phyloP scores from a whole-genome alignment of 2,113 vertebrate species.

The Phrynosoma blainvillii region DNA sequence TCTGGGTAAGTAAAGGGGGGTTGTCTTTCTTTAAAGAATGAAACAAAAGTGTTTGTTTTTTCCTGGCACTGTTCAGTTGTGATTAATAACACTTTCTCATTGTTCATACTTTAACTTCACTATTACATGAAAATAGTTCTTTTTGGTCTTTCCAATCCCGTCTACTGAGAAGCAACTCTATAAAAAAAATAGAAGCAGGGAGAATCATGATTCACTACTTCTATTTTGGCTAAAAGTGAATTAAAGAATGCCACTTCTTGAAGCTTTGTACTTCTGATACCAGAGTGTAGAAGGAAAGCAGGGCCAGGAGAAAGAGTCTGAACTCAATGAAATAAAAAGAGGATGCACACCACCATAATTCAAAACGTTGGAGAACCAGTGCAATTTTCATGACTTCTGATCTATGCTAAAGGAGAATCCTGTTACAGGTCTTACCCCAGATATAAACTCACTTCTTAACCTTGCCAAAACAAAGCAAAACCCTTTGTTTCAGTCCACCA shows the following conservation, averaged over 20 bases:
- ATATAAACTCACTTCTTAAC: neutral
- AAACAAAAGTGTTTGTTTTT: constrained; percentile 41
- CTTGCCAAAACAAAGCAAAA: constrained; percentile 18
- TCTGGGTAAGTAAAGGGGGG: constrained; percentile 16
- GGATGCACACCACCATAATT: constrained; percentile 35
- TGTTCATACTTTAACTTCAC: constrained; percentile 24
- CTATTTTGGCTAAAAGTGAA: neutral
- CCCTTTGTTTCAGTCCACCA: neutral
- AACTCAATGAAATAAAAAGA: constrained; percentile 24
- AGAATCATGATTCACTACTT: constrained; percentile 24
- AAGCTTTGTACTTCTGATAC: constrained; percentile 25
- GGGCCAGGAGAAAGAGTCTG: constrained; percentile 12
- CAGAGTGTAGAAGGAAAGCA: neutral
- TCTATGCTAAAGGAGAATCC: neutral
- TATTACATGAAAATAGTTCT: constrained; percentile 37
- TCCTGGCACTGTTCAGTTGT: constrained; percentile 25
- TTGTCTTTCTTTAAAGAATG: constrained; percentile 2
- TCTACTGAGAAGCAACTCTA: constrained; percentile 42
- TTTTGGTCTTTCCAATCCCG: constrained; percentile 40
- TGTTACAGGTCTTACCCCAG: neutral
- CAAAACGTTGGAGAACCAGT: constrained; percentile 49
- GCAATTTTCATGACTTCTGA: neutral
- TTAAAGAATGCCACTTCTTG: neutral
- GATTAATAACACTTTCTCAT: constrained; percentile 43
- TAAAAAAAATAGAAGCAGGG: neutral